A percentile compares a stretch with the other conserved stretches of the same genome.
Conservation (phyloP, 2,113 vertebrate species). For the Centropus unirufus region DNA sequence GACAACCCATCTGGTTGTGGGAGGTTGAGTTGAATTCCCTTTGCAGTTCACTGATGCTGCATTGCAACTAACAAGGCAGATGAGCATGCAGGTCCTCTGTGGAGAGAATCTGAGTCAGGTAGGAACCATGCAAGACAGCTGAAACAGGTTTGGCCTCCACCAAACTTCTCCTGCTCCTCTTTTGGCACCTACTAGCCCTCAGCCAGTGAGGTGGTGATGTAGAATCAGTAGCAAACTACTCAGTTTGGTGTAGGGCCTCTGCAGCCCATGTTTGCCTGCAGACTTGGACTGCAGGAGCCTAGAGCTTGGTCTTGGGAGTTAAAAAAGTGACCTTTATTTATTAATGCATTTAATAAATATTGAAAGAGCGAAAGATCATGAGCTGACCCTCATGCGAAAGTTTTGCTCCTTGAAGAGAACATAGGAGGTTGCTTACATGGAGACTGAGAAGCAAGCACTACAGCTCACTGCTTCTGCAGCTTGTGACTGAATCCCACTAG, state of each 20-base stretch:
- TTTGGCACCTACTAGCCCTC: not conserved
- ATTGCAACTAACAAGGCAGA: not conserved
- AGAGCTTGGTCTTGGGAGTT: not conserved
- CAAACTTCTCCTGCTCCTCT: not conserved
- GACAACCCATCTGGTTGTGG: not conserved
- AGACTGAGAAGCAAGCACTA: not conserved
- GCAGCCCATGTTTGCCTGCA: not conserved
- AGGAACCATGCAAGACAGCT: not conserved
- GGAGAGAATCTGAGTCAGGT: not conserved
- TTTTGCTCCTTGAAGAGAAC: not conserved
- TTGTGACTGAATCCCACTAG: slow-evolving; percentile 31
- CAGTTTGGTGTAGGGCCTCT: not conserved
- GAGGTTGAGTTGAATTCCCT: not conserved
- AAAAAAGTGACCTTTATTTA: not conserved
- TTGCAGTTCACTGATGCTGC: not conserved
- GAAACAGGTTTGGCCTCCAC: not conserved
- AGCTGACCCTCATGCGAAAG: not conserved
- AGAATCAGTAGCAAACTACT: not conserved
- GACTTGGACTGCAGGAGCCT: not conserved
- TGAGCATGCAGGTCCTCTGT: not conserved
- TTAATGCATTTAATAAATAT: not conserved
- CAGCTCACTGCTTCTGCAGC: slow-evolving; percentile 19
- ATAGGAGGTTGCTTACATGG: not conserved
- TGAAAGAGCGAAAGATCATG: not conserved
- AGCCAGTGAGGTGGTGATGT: not conserved